Percentiles rank a stretch among this genome's conserved stretches.
Conservation (phyloP, 2,113 vertebrate species). For the Planiliza haematocheilus region DNA sequence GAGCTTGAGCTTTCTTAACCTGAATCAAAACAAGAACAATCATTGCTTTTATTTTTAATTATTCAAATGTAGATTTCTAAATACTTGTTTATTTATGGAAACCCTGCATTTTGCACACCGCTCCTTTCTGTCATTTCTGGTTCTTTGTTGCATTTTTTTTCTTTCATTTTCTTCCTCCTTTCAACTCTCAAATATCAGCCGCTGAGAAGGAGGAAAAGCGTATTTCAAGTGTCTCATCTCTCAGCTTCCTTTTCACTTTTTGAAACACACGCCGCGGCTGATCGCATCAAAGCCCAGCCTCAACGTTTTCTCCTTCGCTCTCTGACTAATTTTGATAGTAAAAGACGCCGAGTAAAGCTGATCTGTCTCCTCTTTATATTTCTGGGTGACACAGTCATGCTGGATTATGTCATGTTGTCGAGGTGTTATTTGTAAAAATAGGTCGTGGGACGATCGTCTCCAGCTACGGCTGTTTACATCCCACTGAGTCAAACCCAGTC, state of each 20-base stretch:
- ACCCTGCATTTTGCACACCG: not conserved
- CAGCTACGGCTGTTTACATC: conserved; percentile 30
- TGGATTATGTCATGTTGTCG: conserved; percentile 51
- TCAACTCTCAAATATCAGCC: conserved; percentile 42
- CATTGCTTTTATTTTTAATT: not conserved
- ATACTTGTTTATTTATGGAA: not conserved
- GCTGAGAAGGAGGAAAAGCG: conserved; percentile 58
- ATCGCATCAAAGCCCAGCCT: conserved; percentile 74
- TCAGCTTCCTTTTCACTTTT: conserved; percentile 70
- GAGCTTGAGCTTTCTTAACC: not conserved
- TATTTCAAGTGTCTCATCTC: conserved; percentile 56
- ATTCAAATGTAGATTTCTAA: not conserved
- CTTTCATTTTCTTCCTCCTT: conserved; percentile 15
- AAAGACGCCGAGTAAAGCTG: conserved; percentile 54
- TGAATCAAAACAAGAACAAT: not conserved
- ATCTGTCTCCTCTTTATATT: conserved; percentile 31
- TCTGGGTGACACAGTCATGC: conserved; percentile 38
- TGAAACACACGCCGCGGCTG: conserved; percentile 54
- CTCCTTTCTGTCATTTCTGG: not conserved
- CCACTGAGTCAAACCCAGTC: conserved; percentile 20
- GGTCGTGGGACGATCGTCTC: conserved; percentile 30
- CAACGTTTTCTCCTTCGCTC: conserved; percentile 43
- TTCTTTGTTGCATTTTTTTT: not conserved
- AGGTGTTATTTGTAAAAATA: conserved; percentile 29
- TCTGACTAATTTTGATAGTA: conserved; percentile 79